Evolutionary conservation across 2,113 vertebrate genomes (phyloP).

Genomic region (Nyctereutes procyonoides): DNA sequence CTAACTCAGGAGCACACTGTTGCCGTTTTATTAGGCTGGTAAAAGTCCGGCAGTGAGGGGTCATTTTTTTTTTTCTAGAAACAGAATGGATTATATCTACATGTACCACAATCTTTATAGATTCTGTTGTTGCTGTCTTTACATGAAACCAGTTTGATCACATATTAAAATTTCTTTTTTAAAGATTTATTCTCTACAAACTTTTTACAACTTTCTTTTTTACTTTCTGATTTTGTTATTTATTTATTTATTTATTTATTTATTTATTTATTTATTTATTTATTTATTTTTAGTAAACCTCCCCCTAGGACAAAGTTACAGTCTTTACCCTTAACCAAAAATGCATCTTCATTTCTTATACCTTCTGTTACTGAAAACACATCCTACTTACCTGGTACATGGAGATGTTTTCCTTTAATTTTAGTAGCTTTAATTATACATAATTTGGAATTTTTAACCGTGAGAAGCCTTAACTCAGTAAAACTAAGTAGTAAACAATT

Average conservation of each 20-base stretch:
- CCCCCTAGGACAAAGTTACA: background rate
- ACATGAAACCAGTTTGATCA: background rate
- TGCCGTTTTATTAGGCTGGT: background rate
- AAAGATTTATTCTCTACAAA: background rate
- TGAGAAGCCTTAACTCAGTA: background rate
- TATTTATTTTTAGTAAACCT: background rate
- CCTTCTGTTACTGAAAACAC: background rate
- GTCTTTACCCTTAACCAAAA: background rate
- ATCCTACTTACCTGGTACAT: background rate
- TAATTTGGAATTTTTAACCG: background rate
- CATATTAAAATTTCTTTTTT: background rate
- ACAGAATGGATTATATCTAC: background rate
- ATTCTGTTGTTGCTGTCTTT: background rate
- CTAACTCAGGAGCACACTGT: background rate
- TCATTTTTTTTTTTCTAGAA: background rate
- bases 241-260: background rate
- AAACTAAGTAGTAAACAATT: background rate
- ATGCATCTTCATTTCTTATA: background rate
- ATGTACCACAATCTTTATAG: background rate
- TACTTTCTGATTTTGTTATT: background rate
- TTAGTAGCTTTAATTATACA: background rate
- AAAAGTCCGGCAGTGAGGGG: background rate
- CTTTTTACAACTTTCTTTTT: background rate
- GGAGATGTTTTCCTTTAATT: background rate
- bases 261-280: too few species aligned